A percentile compares a stretch with the other conserved stretches of the same genome.
These are phyloP conservation scores for Beroe ovata DNA, from an alignment of 37 sponge, comb jelly and placozoan species.

Conservation along the genomic window DNA sequence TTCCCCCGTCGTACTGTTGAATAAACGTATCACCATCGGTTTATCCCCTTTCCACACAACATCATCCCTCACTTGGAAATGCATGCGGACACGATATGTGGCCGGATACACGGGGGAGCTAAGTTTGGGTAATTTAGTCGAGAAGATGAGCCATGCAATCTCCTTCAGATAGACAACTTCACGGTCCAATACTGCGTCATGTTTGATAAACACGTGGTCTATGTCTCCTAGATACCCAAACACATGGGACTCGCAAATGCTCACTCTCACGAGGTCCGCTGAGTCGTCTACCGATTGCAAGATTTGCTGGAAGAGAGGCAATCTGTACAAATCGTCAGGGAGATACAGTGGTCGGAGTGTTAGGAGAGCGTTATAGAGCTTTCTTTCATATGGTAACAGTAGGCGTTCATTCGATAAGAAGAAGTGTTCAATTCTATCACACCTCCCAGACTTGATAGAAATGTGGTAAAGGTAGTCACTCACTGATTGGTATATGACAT, in stretches of 20 bases:
- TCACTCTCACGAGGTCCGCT: neutral
- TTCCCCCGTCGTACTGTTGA: neutral
- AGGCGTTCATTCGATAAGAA: neutral
- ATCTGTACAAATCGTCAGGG: neutral
- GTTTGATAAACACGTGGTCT: neutral
- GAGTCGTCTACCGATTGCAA: neutral
- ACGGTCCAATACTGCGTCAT: neutral
- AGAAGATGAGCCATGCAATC: conserved; percentile 15
- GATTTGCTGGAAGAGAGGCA: neutral
- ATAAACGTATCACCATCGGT: conserved; percentile 36
- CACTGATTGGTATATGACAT: neutral
- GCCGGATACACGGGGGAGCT: conserved; percentile 1
- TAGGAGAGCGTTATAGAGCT: neutral
- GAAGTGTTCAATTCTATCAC: neutral
- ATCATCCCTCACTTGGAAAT: conserved; percentile 17
- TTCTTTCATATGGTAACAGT: conserved; percentile 1
- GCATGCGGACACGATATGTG: neutral
- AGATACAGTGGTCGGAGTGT: neutral
- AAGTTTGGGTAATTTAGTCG: conserved; percentile 16
- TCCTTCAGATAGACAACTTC: conserved; percentile 53
- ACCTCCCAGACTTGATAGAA: neutral
- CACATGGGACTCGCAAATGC: neutral
- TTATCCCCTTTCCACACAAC: conserved; percentile 57
- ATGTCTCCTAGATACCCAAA: conserved; percentile 50
- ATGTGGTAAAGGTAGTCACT: neutral